Base-by-base conservation (phyloP, 2,888 invertebrate species). In the Steromphala cineraria region DNA sequence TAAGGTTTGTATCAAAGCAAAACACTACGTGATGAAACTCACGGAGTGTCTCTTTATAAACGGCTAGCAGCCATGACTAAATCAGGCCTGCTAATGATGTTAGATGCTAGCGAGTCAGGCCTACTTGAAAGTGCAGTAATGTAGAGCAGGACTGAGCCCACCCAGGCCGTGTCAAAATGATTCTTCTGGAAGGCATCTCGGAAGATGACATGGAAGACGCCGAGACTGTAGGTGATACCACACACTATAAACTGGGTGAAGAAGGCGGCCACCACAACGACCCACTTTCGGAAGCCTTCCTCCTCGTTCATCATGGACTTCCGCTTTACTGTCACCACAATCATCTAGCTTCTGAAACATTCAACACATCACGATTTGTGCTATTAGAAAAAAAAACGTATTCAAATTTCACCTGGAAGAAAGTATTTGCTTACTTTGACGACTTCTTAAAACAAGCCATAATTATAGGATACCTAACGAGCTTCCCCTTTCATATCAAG, bases 161-260 rank as follows among this genome's bases (percentile, higher is more conserved):
- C 85, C 91, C 91, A 91, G 67, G 91, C 89, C 19, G 91, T 90
- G 81, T 91, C 90, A 82, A 91, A 91, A 80, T 90, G 90, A 67
- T 88, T 87, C 76, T 87, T 85, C 8, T 87, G 84, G 77, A 90
- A 91, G 15, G 89, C 87, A 81, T 90, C 89, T 78, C 88, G 87
- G 79, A 91, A 90, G 52, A 90, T 85, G 19, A 90, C 87, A 53
- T 91, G 91, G 84, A 91, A 89, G n/a, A 91, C 88, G 0, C 91
- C 91, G 7, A 91, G 83, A 80, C 90, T 90, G 87, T 91, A 91
- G 7, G 91, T 90, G 53, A 91, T 90, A 4, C 91, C 91, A 81
- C 91, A 91, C n/a, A 91, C 82, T 67, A 91, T 90, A 80, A 91
- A 91, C 88, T 91, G 91, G 46, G 89, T 88, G 79, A 91, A 89